Evolutionary conservation across 2,888 invertebrate species (phyloP).

Genomic region (Thymelicus lineola): DNA sequence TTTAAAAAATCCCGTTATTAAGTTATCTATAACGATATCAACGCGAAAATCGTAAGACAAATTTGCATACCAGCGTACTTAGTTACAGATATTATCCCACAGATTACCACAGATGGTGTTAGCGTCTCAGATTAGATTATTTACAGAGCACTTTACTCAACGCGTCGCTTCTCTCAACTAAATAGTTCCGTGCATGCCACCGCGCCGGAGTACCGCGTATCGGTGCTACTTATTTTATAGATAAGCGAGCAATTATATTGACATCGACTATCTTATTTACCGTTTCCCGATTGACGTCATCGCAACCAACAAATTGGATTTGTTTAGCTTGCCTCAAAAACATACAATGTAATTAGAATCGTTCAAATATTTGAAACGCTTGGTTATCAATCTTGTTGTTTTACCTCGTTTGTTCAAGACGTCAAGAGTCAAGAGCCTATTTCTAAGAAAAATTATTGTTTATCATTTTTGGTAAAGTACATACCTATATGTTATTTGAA

Average conservation of each 20-base stretch:
- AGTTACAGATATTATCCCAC: neutral
- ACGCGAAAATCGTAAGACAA: neutral
- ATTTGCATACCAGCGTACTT: neutral
- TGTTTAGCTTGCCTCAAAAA: conserved; percentile 26
- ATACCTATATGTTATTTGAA: neutral
- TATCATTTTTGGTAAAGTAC: neutral
- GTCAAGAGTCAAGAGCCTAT: no score
- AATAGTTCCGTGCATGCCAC: neutral
- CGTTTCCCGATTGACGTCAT: conserved; percentile 31
- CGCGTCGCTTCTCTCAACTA: conserved; percentile 9
- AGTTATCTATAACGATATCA: neutral
- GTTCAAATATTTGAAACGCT: conserved; percentile 41
- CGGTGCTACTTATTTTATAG: conserved; percentile 23
- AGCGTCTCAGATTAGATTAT: neutral
- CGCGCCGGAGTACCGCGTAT: conserved; percentile 12
- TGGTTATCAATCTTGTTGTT: neutral
- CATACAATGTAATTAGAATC: conserved; percentile 26
- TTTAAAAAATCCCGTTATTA: no score
- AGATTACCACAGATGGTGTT: neutral
- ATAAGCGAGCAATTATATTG: conserved; percentile 41
- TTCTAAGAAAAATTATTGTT: neutral
- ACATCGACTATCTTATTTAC: conserved; percentile 44
- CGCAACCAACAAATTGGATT: conserved; percentile 17
- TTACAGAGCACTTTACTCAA: conserved; percentile 15
- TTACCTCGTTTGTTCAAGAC: conserved; percentile 1